Evolutionary conservation across 2,888 invertebrate genomes (phyloP).

Genomic region (Noctua fimbriata): DNA sequence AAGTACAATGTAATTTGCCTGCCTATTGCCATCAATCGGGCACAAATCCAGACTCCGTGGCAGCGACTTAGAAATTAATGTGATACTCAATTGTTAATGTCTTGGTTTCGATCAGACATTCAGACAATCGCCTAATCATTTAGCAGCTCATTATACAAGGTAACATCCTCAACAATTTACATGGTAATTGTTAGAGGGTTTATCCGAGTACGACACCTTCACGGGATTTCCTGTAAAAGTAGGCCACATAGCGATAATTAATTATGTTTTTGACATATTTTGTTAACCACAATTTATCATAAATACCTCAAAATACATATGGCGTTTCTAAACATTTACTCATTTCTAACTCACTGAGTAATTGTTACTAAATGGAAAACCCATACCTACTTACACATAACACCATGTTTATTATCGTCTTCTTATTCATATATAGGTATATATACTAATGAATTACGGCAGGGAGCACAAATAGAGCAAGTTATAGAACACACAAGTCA

Average conservation of each 20-base stretch:
- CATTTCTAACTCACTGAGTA: slow-evolving; percentile 28
- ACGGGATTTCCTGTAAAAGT: slow-evolving; percentile 35
- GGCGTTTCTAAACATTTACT: slow-evolving; percentile 17
- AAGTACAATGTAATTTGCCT: too few species aligned
- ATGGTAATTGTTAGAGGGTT: slow-evolving; percentile 8
- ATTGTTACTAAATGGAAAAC: slow-evolving; percentile 27
- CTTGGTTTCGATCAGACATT: neutral
- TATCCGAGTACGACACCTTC: neutral
- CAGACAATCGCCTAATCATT: neutral
- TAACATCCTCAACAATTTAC: neutral
- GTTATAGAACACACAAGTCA: neutral
- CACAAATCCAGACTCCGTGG: too few species aligned
- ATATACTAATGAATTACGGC: neutral
- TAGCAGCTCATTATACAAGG: neutral
- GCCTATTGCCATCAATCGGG: too few species aligned
- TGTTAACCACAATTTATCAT: slow-evolving; percentile 3
- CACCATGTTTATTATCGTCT: slow-evolving; percentile 24
- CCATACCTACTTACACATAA: slow-evolving; percentile 13
- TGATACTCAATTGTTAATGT: neutral
- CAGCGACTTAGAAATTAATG: neutral
- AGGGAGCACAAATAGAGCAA: slow-evolving; percentile 1
- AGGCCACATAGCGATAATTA: neutral
- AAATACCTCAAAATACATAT: slow-evolving; percentile 2
- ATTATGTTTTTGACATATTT: slow-evolving; percentile 17
- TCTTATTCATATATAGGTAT: slow-evolving; percentile 22